Evolutionary conservation across 2,797 vertebrate genomes (phyloP), one percentile per base, ranked within the genome.

Genomic region (Vireo griseus): DNA sequence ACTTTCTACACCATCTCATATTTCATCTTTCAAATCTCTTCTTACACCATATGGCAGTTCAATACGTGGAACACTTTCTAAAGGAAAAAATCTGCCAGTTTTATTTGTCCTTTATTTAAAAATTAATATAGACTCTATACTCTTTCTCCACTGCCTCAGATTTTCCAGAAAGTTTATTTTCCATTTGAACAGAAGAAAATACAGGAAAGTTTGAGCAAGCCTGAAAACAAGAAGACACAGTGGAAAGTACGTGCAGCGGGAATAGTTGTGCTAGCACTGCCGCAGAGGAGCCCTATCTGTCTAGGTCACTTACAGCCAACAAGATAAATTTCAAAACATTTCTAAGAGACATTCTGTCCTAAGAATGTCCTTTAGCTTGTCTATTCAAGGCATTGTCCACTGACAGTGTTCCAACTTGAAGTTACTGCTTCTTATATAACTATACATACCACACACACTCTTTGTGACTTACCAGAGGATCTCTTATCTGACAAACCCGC

Each of bases 391-490:
- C 80, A 77, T n/a, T 1, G 13, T 48, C 57, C 63, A 28, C 39
- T 35, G 78, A 69, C 77, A 77, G 16, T 48, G 73, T 7, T 66
- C 19, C 52, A 72, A 2, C 35, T 12, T n/a, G 73, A 78, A 91
- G 71, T 65, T 51, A 54, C 58, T 72, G 73, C n/a, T 93, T 51
- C 58, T 90, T 88, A 84, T 63, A 21, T 47, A 88, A 86, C 67
- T 22, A 75, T 8, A 62, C 39, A 42, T 21, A 66, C 55, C 5
- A 14, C 81, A 76, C 52, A 48, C 51, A 13, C 44, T 51, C 63
- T 37, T 25, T 3, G 22, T 39, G 71, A 88, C 80, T 89, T 82
- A 59, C 55, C 72, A 63, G 62, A 86, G 69, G 78, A 51, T 81
- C 79, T 72, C 83, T 91, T 81, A 85, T 44, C 52, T 81, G 45